Evolutionary conservation across 2,797 vertebrate genomes (phyloP), one percentile per base, ranked within the genome.

Genomic region (Pipistrellus kuhlii): DNA sequence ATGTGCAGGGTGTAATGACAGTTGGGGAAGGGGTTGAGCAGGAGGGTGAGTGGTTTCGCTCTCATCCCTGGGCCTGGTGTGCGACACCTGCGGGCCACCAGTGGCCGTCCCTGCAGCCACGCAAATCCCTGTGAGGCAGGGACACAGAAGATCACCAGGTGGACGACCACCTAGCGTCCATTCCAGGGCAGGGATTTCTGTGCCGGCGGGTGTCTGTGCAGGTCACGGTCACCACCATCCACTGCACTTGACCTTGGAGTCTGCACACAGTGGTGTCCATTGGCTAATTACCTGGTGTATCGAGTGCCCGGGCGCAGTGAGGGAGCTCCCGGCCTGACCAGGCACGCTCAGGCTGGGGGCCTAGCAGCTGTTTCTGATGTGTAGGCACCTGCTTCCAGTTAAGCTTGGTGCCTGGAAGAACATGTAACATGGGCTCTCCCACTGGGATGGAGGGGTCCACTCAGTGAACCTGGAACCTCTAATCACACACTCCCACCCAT

Each of bases 401-500:
- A 23, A 17, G 64, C 18, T 18, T 62, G 76, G 75, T 5, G 27
- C 53, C 71, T 32, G 4, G 8, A 25, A 20, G 59, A 48, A 18
- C 4, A 7, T 1, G 14, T 13, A 25, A 48, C 1, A 6, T 11
- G 17, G 9, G 13, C 8, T 44, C 64, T 14, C 48, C 27, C 44
- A 14, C 5, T 3, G 21, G 32, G n/a, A 48, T 2, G 5, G 35
- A 6, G 21, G 38, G 41, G 46, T 14, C 71, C 10, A 0, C 17
- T 6, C 6, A 2, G 35, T 44, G 23, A 51, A 51, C 44, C 30
- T 12, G 25, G 76, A 69, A 30, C 44, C 62, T 71, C 68, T 32
- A 41, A 51, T 0, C 6, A 13, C 71, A 59, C 10, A 0, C 27
- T 3, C 13, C 73, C 51, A 12, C 59, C 71, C 0, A 18, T 11